Evolutionary conservation across 2,888 invertebrate genomes (phyloP).

Genomic region (Drosophila nigritarsus): DNA sequence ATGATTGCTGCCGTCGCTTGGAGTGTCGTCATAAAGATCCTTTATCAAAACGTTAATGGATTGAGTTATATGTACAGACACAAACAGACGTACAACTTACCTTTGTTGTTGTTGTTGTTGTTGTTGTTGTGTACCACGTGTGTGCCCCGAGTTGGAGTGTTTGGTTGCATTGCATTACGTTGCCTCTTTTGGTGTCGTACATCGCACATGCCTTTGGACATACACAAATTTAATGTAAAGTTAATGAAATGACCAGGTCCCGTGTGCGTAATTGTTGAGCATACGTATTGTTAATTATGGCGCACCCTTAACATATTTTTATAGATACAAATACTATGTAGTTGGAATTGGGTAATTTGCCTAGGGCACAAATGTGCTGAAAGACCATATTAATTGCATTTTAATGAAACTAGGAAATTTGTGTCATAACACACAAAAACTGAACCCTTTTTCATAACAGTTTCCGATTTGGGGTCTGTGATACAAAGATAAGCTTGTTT

Average conservation of each 20-base stretch:
- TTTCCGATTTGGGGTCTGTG: conserved; percentile 1
- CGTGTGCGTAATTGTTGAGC: conserved; percentile 55
- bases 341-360: conserved; percentile 38
- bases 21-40: conserved; percentile 83
- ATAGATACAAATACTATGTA: conserved; percentile 5
- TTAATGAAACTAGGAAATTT: conserved; percentile 66
- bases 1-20: conserved; percentile 78
- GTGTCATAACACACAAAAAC: conserved; percentile 13
- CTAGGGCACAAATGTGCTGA: conserved; percentile 67
- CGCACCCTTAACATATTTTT: conserved; percentile 63
- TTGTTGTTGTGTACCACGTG: conserved; percentile 39
- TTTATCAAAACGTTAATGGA: conserved; percentile 82
- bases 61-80: conserved; percentile 71
- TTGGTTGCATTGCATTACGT: conserved; percentile 25
- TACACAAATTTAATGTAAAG: conserved; percentile 56
- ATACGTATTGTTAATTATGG: conserved; percentile 75
- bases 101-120: conserved; percentile 13
- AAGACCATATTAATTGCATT: conserved; percentile 78
- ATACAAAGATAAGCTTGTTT: neutral
- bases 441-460: conserved; percentile 40
- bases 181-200: conserved; percentile 26
- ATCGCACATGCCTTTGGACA: conserved; percentile 30
- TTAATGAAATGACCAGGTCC: conserved; percentile 64
- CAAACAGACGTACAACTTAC: conserved; percentile 3
- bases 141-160: conserved; percentile 32